A percentile compares a stretch with the other conserved stretches of the same genome.
Conservation (phyloP, 2,888 invertebrate genomes). For the Bimastos eiseni region DNA sequence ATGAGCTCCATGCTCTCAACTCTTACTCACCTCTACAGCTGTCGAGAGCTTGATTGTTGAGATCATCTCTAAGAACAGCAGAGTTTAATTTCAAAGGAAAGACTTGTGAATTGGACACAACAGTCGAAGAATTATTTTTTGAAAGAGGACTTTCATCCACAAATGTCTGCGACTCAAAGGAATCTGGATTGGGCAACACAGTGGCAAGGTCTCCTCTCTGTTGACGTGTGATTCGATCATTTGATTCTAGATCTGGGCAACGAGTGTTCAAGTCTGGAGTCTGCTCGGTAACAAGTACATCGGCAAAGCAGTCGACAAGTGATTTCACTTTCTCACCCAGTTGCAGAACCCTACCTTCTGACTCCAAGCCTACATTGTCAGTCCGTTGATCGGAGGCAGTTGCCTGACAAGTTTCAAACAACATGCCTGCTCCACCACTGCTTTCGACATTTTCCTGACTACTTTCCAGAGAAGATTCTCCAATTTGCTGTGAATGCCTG, state of each 20-base stretch:
- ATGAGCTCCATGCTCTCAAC: not conserved
- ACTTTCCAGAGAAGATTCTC: not conserved
- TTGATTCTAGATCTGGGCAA: not conserved
- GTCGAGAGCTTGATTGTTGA: not conserved
- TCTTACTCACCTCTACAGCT: not conserved
- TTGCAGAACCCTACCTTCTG: not conserved
- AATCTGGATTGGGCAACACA: not conserved
- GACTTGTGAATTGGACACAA: not conserved
- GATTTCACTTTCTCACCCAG: not conserved
- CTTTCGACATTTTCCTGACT: not conserved
- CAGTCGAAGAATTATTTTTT: not conserved
- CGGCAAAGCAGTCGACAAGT: not conserved
- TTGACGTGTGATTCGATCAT: not conserved
- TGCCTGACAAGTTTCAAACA: not conserved
- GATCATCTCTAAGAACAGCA: not conserved
- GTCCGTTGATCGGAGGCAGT: not conserved
- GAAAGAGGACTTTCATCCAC: not conserved
- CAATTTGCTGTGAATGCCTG: not conserved
- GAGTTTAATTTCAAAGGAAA: not conserved
- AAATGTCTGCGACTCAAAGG: not conserved
- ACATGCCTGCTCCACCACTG: not conserved
- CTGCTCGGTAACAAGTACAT: not conserved
- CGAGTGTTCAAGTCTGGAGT: not conserved
- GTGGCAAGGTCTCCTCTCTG: not conserved
- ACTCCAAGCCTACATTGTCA: not conserved